Percentiles rank a stretch among this genome's conserved stretches.
Conservation (phyloP, 2,797 vertebrate species). For the Salmo trutta region DNA sequence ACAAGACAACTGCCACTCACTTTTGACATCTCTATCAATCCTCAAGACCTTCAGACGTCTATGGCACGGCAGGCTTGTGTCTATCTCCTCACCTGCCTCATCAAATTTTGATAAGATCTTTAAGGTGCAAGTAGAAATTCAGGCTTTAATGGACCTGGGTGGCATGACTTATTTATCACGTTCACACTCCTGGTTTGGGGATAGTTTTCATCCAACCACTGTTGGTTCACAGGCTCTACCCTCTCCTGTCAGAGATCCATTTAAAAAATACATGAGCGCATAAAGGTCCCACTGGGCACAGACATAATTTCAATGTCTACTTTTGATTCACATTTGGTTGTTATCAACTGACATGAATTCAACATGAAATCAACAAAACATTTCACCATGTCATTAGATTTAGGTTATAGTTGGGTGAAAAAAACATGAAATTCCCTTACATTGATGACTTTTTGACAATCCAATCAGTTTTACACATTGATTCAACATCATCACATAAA, state of each 20-base stretch:
- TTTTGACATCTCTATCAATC: slow-evolving; percentile 9
- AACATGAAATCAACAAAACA: too few species aligned
- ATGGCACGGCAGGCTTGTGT: slow-evolving; percentile 6
- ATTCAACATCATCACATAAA: too few species aligned
- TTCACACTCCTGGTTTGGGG: slow-evolving; percentile 47
- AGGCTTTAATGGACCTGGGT: slow-evolving; percentile 55
- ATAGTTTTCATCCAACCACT: slow-evolving; percentile 46
- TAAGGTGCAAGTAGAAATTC: slow-evolving; percentile 52
- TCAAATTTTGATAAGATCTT: slow-evolving; percentile 63
- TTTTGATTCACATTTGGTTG: too few species aligned
- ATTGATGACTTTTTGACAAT: too few species aligned
- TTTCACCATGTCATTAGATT: too few species aligned
- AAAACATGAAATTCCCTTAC: too few species aligned
- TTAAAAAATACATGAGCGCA: slow-evolving; percentile 47
- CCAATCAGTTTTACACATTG: too few species aligned
- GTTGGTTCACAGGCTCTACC: slow-evolving; percentile 33
- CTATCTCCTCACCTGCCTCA: slow-evolving; percentile 42
- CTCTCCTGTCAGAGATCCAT: slow-evolving; percentile 27
- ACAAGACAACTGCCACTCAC: background rate
- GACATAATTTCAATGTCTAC: too few species aligned
- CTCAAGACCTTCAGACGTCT: slow-evolving; percentile 21
- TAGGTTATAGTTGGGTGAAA: too few species aligned
- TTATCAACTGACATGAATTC: too few species aligned
- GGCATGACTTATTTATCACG: slow-evolving; percentile 63
- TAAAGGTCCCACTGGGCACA: slow-evolving; percentile 23